A percentile compares a stretch with the other conserved stretches of the same genome.
phyloP scores from a whole-genome alignment of 2,113 vertebrate species.

The Aythya baeri region DNA sequence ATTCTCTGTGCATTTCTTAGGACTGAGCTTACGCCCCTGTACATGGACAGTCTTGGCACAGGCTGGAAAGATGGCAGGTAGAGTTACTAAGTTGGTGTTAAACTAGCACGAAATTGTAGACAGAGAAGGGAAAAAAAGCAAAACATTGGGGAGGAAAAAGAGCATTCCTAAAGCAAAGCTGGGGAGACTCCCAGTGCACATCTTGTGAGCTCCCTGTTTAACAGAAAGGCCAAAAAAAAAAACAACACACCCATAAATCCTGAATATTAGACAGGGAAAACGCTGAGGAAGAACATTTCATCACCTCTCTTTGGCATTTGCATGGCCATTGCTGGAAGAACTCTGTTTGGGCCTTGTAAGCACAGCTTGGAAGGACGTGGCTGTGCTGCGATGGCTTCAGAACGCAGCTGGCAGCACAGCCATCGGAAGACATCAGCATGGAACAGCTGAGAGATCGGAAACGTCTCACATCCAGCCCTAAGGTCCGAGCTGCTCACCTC shows the following conservation, averaged over 20 bases:
- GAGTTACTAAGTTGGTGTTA: neutral
- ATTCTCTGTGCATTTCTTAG: neutral
- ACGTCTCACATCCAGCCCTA: neutral
- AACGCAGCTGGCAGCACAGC: neutral
- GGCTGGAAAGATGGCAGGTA: neutral
- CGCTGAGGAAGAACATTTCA: neutral
- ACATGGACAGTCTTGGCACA: neutral
- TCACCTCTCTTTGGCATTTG: neutral
- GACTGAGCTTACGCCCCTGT: neutral
- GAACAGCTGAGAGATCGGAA: neutral
- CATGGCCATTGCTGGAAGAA: neutral
- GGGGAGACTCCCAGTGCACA: neutral
- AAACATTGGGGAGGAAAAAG: neutral
- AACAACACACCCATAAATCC: neutral
- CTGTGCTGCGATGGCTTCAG: neutral
- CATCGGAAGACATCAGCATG: neutral
- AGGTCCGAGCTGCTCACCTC: neutral
- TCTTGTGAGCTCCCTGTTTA: neutral
- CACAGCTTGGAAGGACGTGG: neutral
- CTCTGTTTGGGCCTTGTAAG: fast-evolving
- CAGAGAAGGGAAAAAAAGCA: no score
- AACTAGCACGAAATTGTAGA: neutral
- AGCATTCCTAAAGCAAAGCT: neutral
- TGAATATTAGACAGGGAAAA: neutral
- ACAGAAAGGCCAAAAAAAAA: neutral